These are phyloP conservation scores for Dipodomys stephensi DNA, from an alignment of 2,113 vertebrate genomes.

Conservation along the genomic window DNA sequence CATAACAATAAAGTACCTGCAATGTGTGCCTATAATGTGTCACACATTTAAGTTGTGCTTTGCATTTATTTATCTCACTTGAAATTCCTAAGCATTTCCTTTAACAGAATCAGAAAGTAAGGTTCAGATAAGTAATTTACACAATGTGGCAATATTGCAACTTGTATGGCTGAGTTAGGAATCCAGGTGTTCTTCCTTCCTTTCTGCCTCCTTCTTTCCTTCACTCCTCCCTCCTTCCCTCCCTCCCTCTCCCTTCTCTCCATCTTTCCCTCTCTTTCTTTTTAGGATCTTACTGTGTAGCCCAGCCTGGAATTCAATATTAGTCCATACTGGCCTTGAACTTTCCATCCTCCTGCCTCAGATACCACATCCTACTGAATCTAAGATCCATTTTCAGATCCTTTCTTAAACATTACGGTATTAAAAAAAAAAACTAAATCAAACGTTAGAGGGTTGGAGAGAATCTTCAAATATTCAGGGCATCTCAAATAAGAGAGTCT, in stretches of 20 bases:
- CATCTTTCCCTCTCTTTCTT: no score
- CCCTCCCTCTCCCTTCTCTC: no score
- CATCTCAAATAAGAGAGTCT: neutral
- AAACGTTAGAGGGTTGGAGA: neutral
- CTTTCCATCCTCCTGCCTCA: no score
- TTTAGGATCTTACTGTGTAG: no score
- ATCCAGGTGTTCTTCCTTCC: neutral
- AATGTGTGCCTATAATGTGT: neutral
- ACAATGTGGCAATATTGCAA: neutral
- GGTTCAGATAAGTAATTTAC: slow-evolving; percentile 12
- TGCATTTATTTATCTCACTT: slow-evolving; percentile 17
- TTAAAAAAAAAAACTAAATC: neutral
- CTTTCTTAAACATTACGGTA: neutral
- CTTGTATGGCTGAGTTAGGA: neutral
- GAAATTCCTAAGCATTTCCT: neutral
- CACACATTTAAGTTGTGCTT: neutral
- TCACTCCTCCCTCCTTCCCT: neutral
- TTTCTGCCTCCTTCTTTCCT: no score
- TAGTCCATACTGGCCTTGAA: no score
- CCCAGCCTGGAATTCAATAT: no score
- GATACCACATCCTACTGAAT: neutral
- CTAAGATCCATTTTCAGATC: neutral
- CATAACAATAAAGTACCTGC: neutral
- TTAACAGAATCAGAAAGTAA: neutral
- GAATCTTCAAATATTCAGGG: slow-evolving; percentile 29